Percentiles rank a stretch among this genome's conserved stretches.
Evolutionary conservation across 2,113 vertebrate genomes (phyloP).

Genomic region (Gavia stellata): DNA sequence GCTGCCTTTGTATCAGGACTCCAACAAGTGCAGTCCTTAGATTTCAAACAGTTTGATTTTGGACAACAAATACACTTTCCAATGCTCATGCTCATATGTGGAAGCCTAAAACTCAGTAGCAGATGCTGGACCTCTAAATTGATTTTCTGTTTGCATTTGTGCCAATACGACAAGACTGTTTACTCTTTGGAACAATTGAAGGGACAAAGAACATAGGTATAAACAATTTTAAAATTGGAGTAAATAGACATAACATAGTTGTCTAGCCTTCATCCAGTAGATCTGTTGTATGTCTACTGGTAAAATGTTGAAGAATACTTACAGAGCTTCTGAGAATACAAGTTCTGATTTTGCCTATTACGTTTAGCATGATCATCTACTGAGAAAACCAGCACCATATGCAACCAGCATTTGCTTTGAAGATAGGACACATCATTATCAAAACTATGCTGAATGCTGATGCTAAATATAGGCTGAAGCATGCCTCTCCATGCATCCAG

Average conservation of each 20-base stretch:
- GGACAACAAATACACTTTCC: background rate
- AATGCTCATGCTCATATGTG: background rate
- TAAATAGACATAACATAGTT: background rate
- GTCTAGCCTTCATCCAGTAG: background rate
- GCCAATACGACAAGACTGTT: background rate
- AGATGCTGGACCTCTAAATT: background rate
- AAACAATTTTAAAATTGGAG: background rate
- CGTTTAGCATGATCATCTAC: background rate
- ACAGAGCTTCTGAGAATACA: background rate
- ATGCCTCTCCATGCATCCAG: background rate
- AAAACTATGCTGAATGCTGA: constrained; percentile 15
- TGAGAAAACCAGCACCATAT: background rate
- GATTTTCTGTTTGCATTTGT: background rate
- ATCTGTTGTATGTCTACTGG: background rate
- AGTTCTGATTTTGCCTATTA: background rate
- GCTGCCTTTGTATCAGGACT: background rate
- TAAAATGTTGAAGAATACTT: background rate
- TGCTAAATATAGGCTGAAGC: constrained; percentile 52
- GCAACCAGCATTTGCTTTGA: constrained; percentile 17
- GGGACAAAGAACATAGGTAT: background rate
- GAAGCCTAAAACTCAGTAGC: background rate
- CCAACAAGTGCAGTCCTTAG: background rate
- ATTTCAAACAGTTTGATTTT: background rate
- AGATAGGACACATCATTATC: constrained; percentile 27
- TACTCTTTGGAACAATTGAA: background rate